Percentiles rank a stretch among this genome's conserved stretches.
Evolutionary conservation across 1,140 invertebrate species (phyloP).

Genomic region (Zaprionus africanus): DNA sequence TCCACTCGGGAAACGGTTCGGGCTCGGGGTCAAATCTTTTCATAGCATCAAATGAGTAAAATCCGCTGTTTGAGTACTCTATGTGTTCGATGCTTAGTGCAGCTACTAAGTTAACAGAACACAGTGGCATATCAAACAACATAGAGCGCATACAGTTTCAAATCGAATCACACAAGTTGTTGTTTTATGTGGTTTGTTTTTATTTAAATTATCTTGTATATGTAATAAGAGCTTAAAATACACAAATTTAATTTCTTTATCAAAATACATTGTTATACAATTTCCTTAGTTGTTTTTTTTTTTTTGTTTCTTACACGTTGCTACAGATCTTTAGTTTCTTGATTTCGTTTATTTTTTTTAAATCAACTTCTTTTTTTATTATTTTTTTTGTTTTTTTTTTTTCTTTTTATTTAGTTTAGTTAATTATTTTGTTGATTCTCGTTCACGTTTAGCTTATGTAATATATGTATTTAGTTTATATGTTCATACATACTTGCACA

Average conservation of each 20-base stretch:
- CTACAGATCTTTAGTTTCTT: slow-evolving; percentile 48
- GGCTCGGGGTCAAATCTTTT: too few relatives aligned
- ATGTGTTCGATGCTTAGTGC: too few relatives aligned
- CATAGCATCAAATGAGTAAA: too few relatives aligned
- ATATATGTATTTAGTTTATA: slow-evolving; percentile 57
- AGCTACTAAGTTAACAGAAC: not conserved
- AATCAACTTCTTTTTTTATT: not conserved
- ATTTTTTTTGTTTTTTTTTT: slow-evolving; percentile 33
- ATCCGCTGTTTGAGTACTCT: too few relatives aligned
- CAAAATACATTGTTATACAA: slow-evolving; percentile 83
- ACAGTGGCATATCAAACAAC: not conserved
- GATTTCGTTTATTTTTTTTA: not conserved
- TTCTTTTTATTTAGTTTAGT: slow-evolving; percentile 31
- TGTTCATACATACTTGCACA: slow-evolving; percentile 48
- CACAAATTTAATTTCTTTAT: slow-evolving; percentile 78
- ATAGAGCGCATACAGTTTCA: not conserved
- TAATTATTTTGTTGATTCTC: slow-evolving; percentile 11
- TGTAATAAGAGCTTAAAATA: slow-evolving; percentile 77
- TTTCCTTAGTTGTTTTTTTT: slow-evolving; percentile 70
- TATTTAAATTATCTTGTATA: slow-evolving; percentile 79
- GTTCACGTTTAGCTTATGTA: slow-evolving; percentile 49
- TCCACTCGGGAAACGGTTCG: too few relatives aligned
- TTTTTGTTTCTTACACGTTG: slow-evolving; percentile 46
- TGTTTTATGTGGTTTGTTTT: slow-evolving; percentile 44
- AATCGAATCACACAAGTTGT: not conserved